Evolutionary conservation across 2,888 invertebrate genomes (phyloP).

Genomic region (Acrobasis consociella): DNA sequence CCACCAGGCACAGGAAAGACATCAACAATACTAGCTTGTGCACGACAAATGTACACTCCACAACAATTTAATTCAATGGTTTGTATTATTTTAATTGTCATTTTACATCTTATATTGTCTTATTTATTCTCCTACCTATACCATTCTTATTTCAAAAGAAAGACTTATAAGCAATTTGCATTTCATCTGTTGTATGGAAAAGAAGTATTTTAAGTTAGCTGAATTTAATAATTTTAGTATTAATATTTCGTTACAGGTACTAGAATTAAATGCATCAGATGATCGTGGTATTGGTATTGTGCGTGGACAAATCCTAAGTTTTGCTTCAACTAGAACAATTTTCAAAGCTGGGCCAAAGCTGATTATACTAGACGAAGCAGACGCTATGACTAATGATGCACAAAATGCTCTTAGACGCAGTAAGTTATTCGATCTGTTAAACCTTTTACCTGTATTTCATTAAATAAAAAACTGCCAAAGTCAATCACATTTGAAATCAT

Average conservation of each 20-base stretch:
- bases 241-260: constrained; percentile 81
- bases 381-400: constrained; percentile 99
- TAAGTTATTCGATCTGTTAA: constrained; percentile 68
- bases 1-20: constrained; percentile 99
- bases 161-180: too few relatives aligned
- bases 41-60: constrained; percentile 94
- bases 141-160: too few relatives aligned
- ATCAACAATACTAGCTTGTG: constrained; percentile 98
- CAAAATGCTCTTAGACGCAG: constrained; percentile 98
- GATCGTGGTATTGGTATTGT: constrained; percentile 98
- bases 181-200: too few relatives aligned
- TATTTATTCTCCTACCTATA: too few relatives aligned
- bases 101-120: too few relatives aligned
- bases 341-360: constrained; percentile 97
- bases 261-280: constrained; percentile 98
- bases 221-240: neutral
- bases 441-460: too few relatives aligned
- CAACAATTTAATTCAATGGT: constrained; percentile 97
- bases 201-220: too few relatives aligned
- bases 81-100: constrained; percentile 39
- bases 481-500: too few relatives aligned
- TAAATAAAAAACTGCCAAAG: too few relatives aligned
- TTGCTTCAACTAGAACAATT: constrained; percentile 97
- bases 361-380: constrained; percentile 98
- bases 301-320: constrained; percentile 95